These are phyloP conservation scores for Acronicta alni DNA, from an alignment of 2,888 invertebrate species.

Conservation along the genomic window DNA sequence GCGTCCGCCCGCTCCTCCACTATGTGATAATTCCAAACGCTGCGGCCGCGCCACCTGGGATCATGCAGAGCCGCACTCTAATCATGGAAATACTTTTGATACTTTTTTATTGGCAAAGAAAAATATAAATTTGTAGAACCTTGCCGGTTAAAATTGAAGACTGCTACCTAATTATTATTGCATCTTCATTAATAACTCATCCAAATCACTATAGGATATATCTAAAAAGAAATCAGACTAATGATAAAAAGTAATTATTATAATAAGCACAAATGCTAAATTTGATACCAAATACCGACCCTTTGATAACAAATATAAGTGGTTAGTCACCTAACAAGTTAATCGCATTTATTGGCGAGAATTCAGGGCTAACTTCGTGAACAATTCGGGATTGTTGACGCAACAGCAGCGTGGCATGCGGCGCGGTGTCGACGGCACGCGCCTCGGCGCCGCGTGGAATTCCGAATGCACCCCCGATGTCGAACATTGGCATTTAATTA, in stretches of 20 bases:
- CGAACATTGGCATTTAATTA: conserved; percentile 87
- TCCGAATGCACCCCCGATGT: conserved; percentile 75
- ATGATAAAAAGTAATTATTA: too few species aligned
- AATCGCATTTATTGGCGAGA: conserved; percentile 26
- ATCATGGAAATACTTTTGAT: conserved; percentile 28
- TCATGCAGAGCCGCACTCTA: conserved; percentile 81
- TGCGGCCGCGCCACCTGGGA: conserved; percentile 90
- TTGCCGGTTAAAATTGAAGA: too few species aligned
- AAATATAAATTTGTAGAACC: background rate
- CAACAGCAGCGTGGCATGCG: conserved; percentile 68
- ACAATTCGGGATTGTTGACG: conserved; percentile 78
- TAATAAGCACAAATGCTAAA: too few species aligned
- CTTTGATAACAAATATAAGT: conserved; percentile 3
- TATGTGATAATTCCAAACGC: conserved; percentile 90
- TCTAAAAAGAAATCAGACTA: too few species aligned
- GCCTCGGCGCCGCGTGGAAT: conserved; percentile 70
- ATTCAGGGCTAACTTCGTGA: conserved; percentile 68
- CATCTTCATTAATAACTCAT: too few species aligned
- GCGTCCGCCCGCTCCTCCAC: conserved; percentile 81
- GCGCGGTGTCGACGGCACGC: conserved; percentile 69
- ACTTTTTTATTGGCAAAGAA: background rate
- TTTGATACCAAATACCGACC: background rate
- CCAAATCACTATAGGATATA: too few species aligned
- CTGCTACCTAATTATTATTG: too few species aligned
- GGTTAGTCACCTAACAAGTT: conserved; percentile 28